phyloP scores from a whole-genome alignment of 2,888 invertebrate species.

The Diabrotica balteata region DNA sequence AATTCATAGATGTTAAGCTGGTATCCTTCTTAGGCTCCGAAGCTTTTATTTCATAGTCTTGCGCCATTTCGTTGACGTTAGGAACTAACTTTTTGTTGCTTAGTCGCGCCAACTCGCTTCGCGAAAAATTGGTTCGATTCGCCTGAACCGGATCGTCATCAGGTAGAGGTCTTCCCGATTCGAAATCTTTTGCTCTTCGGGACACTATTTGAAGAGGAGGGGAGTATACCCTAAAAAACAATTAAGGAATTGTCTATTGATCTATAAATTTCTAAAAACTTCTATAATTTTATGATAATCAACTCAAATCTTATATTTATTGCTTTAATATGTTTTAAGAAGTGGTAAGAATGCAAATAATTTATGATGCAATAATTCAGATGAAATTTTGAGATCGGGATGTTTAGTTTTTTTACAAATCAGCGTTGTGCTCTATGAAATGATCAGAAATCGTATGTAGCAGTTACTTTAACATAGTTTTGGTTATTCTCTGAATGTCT shows the following conservation, averaged over 20 bases:
- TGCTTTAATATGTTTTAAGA: no score
- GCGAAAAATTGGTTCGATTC: constrained; percentile 71
- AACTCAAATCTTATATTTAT: no score
- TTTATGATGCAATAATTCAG: no score
- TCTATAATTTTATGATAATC: no score
- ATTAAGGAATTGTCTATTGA: not conserved
- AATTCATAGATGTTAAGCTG: constrained; percentile 46
- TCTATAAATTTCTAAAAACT: no score
- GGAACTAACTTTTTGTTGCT: constrained; percentile 74
- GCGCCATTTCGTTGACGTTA: constrained; percentile 75
- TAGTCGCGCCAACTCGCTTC: constrained; percentile 70
- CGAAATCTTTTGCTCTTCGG: constrained; percentile 77
- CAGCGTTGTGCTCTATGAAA: no score
- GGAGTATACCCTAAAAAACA: constrained; percentile 52
- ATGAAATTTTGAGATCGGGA: no score
- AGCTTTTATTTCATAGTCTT: constrained; percentile 74
- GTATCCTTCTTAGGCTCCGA: constrained; percentile 51
- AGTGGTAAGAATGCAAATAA: no score
- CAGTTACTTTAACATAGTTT: no score
- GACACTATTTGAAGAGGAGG: constrained; percentile 72
- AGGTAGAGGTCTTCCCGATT: constrained; percentile 68
- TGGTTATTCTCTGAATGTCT: no score
- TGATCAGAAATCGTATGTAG: no score
- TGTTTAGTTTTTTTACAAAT: no score
- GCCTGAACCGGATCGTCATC: constrained; percentile 64